Evolutionary conservation across 2,888 invertebrate species (phyloP), one percentile per base, ranked within the genome.

Genomic region (Acleris literana): DNA sequence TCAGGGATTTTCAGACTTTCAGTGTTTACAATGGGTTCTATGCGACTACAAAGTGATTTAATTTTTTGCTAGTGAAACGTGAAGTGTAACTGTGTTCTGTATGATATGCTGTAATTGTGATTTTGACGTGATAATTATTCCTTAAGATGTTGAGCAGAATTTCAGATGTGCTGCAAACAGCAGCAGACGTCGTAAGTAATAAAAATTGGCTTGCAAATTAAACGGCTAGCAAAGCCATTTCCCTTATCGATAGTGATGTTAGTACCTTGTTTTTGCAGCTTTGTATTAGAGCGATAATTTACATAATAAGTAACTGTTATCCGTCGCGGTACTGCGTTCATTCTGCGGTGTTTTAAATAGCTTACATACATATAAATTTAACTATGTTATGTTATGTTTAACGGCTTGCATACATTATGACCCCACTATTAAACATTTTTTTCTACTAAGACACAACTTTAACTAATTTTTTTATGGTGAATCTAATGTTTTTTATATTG

Each of bases 91-190:
- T 39, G 51, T 25, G 46, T 48, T 62, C 22, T 46, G 55, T 59
- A 55, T 25, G 56, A 59, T 53, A 56, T 64, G 52, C 44, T 69
- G 48, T 68, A 60, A 58, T 55, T 63, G 68, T 69, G 44, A 68
- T 69, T 55, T 67, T 68, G 60, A 43, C 13, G 56, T 52, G 25
- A 46, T 55, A 63, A 46, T 39, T 55, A 54, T 18, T 63, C 6
- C 18, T 11, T 53, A 87, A 76, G 80, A 93, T 93, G 93, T 80
- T 93, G 68, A 93, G 93, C 76, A 84, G 93, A 78, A 93, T 94
- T 83, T 93, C 93, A 59, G 93, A 93, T 76, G 94, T 89, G 59
- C 78, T 94, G 69, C 93, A 94, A 81, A 88, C 90, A 69, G 93
- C 93, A 71, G 92, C 91, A 60, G 94, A 94, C 80, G 93, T 94